Conservation (phyloP, 2,888 invertebrate genomes). For the Apeira syringaria region DNA sequence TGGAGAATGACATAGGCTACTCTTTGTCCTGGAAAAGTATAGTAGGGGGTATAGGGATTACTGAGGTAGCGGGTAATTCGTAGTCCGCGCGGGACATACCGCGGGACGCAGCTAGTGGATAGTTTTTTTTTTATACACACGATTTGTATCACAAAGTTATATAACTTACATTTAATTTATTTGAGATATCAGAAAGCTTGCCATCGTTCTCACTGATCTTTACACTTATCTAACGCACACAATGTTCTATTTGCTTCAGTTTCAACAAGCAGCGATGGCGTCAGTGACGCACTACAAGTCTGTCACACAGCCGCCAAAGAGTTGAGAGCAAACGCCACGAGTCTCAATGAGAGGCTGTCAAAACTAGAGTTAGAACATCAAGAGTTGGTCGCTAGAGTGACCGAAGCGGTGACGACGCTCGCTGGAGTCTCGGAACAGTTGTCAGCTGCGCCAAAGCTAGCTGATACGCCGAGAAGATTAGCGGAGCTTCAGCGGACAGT, state of each 20-base stretch:
- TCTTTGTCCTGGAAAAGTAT: no score
- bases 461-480: slow-evolving; percentile 82
- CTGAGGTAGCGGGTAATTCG: no score
- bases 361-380: slow-evolving; percentile 83
- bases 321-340: slow-evolving; percentile 86
- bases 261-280: slow-evolving; percentile 86
- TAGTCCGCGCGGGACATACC: no score
- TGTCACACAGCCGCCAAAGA: slow-evolving; percentile 88
- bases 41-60: no score
- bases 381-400: slow-evolving; percentile 53
- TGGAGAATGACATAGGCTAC: no score
- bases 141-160: no score
- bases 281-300: slow-evolving; percentile 88
- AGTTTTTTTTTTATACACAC: no score
- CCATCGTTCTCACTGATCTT: no score
- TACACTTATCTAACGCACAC: no score
- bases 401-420: slow-evolving; percentile 73
- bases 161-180: no score
- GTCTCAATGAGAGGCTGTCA: slow-evolving; percentile 81
- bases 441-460: slow-evolving; percentile 83
- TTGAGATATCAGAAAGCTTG: no score
- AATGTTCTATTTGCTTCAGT: slow-evolving; percentile 67
- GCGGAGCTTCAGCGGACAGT: slow-evolving; percentile 81
- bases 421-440: slow-evolving; percentile 82
- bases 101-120: no score